Evolutionary conservation across 2,113 vertebrate species (phyloP).

Genomic region (Rhodinocichla rosea): DNA sequence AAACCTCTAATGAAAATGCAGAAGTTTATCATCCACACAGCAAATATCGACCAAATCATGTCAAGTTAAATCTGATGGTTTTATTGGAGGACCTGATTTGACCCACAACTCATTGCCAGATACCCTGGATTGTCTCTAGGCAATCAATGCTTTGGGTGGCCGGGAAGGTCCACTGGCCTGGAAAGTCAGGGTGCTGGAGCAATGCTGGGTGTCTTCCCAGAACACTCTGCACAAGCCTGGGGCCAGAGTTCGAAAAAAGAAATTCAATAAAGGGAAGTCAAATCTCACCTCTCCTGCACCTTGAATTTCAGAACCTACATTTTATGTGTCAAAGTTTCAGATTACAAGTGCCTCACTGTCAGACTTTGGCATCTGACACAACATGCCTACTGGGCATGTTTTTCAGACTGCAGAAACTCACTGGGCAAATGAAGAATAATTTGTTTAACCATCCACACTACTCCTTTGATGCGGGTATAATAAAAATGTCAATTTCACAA

Average conservation of each 20-base stretch:
- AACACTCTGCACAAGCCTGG: rapidly evolving
- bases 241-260: not conserved
- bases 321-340: not conserved
- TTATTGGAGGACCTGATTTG: not conserved
- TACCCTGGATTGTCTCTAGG: not conserved
- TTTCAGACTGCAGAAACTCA: constrained; percentile 31
- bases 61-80: not conserved
- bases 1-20: not conserved
- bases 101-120: not conserved
- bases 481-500: constrained; percentile 31
- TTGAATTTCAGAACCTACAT: not conserved
- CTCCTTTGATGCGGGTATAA: constrained; percentile 27
- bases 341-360: not conserved
- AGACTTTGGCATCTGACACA: constrained; percentile 21
- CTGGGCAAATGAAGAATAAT: constrained; percentile 24
- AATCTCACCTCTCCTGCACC: not conserved
- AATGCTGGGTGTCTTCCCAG: not conserved
- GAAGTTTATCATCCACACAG: not conserved
- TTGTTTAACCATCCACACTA: constrained; percentile 35
- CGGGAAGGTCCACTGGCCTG: not conserved
- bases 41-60: not conserved
- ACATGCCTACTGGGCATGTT: not conserved
- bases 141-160: not conserved
- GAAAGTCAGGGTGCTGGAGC: not conserved
- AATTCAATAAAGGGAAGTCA: not conserved